Evolutionary conservation across 2,888 invertebrate genomes (phyloP).

Genomic region (Sisyra terminalis): DNA sequence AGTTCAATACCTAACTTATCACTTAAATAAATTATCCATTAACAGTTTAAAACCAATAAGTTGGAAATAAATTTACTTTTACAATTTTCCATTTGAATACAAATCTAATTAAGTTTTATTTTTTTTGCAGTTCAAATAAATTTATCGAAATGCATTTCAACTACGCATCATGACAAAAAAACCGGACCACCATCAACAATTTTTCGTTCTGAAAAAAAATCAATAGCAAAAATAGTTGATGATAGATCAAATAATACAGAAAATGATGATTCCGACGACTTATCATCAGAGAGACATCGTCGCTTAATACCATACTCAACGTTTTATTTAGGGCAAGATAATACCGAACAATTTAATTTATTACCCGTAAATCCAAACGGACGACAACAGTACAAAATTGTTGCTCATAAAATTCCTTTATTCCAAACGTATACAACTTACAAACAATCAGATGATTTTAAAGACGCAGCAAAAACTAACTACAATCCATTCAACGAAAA

Average conservation of each 20-base stretch:
- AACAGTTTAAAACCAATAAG: no score
- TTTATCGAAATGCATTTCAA: not conserved
- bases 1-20: no score
- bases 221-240: slow-evolving; percentile 10
- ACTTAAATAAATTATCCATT: no score
- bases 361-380: slow-evolving; percentile 31
- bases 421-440: slow-evolving; percentile 14
- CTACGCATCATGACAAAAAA: not conserved
- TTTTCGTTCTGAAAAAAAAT: slow-evolving; percentile 10
- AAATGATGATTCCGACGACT: slow-evolving; percentile 24
- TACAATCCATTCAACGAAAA: slow-evolving; percentile 34
- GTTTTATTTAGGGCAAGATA: slow-evolving; percentile 38
- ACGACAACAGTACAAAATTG: slow-evolving; percentile 26
- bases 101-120: not conserved
- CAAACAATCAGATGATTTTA: slow-evolving; percentile 4
- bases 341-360: slow-evolving; percentile 30
- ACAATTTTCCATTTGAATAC: no score
- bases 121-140: not conserved
- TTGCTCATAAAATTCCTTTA: slow-evolving; percentile 18
- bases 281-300: slow-evolving; percentile 46
- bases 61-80: no score
- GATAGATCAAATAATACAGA: slow-evolving; percentile 14
- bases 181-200: not conserved
- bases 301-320: slow-evolving; percentile 71
- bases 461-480: slow-evolving; percentile 13